phyloP scores from a whole-genome alignment of 2,888 invertebrate species.

The Acheta domesticus region DNA sequence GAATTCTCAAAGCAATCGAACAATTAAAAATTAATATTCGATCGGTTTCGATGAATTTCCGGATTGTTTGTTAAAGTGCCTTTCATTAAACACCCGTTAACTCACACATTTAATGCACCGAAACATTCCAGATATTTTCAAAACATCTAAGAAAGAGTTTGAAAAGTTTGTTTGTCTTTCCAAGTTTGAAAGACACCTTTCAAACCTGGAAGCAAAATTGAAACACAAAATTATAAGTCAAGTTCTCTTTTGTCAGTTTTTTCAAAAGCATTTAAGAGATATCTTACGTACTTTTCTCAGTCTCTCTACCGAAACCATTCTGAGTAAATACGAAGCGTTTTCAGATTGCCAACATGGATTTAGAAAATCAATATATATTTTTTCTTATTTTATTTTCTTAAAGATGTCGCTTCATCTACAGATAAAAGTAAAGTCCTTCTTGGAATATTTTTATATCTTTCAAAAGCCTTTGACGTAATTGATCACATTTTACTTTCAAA shows the following conservation, averaged over 20 bases:
- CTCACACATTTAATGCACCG: background rate
- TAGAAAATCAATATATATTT: background rate
- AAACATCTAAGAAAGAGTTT: no score
- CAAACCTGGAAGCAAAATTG: background rate
- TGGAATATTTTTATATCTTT: background rate
- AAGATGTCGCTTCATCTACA: background rate
- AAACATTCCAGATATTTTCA: background rate
- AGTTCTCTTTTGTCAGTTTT: background rate
- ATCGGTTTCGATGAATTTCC: no score
- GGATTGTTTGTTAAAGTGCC: no score
- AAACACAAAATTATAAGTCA: background rate
- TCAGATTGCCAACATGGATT: background rate
- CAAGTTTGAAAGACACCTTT: no score
- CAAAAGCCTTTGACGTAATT: background rate
- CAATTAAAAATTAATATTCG: no score
- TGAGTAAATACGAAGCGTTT: background rate
- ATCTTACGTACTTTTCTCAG: background rate
- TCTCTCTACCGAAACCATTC: background rate
- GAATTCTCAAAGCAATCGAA: no score
- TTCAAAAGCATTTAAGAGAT: background rate
- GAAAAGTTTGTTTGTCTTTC: no score
- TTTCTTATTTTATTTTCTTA: background rate
- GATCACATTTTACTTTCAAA: background rate
- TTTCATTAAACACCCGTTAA: no score
- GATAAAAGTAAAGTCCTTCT: background rate